phyloP scores from a whole-genome alignment of 2,113 vertebrate genomes.

The Callipepla squamata region DNA sequence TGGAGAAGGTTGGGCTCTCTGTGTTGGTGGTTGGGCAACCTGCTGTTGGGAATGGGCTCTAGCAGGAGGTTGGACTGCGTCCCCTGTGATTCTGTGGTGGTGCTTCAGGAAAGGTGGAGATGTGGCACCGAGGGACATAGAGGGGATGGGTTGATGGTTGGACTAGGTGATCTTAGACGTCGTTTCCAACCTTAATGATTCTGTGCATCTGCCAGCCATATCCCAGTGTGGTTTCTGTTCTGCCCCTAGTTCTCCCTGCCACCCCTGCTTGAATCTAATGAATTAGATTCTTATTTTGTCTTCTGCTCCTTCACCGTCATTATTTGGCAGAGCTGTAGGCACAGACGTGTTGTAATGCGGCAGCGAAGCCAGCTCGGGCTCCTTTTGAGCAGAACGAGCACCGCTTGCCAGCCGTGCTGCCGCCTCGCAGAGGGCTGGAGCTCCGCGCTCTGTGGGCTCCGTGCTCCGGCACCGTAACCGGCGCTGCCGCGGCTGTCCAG shows the following conservation, averaged over 20 bases:
- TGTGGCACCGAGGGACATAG: no score
- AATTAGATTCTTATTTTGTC: background rate
- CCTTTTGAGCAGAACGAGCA: background rate
- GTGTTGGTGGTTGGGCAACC: no score
- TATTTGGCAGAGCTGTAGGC: background rate
- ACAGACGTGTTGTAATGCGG: background rate
- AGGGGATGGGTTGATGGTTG: no score
- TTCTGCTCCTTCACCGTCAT: background rate
- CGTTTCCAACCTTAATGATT: no score
- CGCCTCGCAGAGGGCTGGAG: background rate
- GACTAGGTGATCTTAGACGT: no score
- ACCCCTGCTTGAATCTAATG: background rate
- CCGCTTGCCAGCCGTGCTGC: background rate
- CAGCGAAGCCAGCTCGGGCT: background rate
- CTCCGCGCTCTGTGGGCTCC: background rate
- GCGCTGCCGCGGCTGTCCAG: background rate
- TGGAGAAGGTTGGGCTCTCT: no score
- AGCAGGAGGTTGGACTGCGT: no score
- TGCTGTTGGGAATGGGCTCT: no score
- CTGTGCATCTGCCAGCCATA: background rate
- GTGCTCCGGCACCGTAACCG: no score
- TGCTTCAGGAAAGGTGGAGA: no score
- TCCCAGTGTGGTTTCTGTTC: background rate
- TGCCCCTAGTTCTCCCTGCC: background rate
- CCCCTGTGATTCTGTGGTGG: no score